Conservation (phyloP, 2,888 invertebrate species). For the Torymus aiolomorphi region DNA sequence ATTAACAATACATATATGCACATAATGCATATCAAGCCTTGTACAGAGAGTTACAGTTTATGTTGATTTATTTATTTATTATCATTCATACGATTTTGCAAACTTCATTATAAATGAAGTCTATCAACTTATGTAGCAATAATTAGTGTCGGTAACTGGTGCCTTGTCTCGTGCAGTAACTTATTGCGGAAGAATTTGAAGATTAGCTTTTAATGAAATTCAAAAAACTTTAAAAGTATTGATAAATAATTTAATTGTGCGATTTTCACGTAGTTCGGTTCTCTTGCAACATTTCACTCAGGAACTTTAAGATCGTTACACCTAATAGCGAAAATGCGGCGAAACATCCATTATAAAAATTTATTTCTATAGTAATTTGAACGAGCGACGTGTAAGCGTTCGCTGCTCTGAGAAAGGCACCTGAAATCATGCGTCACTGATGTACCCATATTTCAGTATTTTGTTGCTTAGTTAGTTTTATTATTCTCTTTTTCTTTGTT, state of each 20-base stretch:
- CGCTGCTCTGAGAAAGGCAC: constrained; percentile 54
- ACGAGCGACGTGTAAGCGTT: constrained; percentile 27
- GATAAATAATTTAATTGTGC: constrained; percentile 16
- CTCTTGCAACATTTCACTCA: constrained; percentile 24
- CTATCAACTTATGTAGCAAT: constrained; percentile 34
- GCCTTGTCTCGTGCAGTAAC: constrained; percentile 50
- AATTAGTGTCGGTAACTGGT: constrained; percentile 43
- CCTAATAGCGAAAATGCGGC: constrained; percentile 40
- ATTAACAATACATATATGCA: constrained; percentile 55
- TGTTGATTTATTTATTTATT: constrained; percentile 23
- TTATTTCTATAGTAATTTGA: constrained; percentile 35
- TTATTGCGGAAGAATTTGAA: background rate
- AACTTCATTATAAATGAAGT: constrained; percentile 19
- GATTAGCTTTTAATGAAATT: background rate
- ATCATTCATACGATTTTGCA: constrained; percentile 23
- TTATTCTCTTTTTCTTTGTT: constrained; percentile 2
- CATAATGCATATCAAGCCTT: constrained; percentile 52
- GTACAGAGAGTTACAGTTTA: constrained; percentile 51
- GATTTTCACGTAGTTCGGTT: constrained; percentile 6
- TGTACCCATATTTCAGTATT: constrained; percentile 6
- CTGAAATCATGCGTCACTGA: constrained; percentile 34
- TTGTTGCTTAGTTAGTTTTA: constrained; percentile 2
- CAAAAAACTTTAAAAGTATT: background rate
- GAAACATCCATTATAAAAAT: constrained; percentile 42
- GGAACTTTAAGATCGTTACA: constrained; percentile 50